Percentiles rank a stretch among this genome's conserved stretches.
Conservation (phyloP, 2,888 invertebrate species). For the Yponomeuta plumbellus region DNA sequence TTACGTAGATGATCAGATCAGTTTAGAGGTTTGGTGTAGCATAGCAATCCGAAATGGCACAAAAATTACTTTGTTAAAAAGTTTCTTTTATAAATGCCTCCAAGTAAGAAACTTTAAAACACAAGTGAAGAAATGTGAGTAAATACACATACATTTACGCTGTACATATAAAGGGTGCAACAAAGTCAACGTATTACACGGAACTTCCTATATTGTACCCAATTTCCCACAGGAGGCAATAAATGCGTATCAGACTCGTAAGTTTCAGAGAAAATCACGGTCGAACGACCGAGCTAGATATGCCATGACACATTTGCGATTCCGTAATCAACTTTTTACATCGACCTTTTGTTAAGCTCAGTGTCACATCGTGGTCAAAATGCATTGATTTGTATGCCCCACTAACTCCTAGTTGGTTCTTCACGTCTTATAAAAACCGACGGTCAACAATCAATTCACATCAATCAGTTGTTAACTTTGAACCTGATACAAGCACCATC, state of each 20-base stretch:
- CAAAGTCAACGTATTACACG: too few relatives aligned
- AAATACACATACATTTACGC: too few relatives aligned
- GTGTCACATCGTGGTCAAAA: conserved; percentile 49
- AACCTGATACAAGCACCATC: conserved; percentile 42
- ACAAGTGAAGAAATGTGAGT: too few relatives aligned
- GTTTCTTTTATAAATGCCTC: too few relatives aligned
- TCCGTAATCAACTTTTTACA: conserved; percentile 45
- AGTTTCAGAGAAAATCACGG: conserved; percentile 26
- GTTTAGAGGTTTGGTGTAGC: too few relatives aligned
- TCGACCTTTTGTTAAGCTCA: conserved; percentile 56
- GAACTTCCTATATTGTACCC: too few relatives aligned
- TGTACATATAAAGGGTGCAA: too few relatives aligned
- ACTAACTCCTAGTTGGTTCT: conserved; percentile 52
- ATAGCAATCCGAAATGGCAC: too few relatives aligned
- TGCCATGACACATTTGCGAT: conserved; percentile 62
- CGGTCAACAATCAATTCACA: conserved; percentile 41
- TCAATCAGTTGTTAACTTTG: conserved; percentile 50
- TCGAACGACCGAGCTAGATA: conserved; percentile 33
- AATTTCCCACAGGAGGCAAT: background rate
- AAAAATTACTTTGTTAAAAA: too few relatives aligned
- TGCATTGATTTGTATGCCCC: conserved; percentile 45
- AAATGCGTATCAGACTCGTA: background rate
- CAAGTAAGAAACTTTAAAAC: too few relatives aligned
- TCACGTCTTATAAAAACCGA: conserved; percentile 57
- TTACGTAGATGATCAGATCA: too few relatives aligned